Base-by-base conservation (phyloP, 1,140 invertebrate species). In the Rhizoglyphus robini region DNA sequence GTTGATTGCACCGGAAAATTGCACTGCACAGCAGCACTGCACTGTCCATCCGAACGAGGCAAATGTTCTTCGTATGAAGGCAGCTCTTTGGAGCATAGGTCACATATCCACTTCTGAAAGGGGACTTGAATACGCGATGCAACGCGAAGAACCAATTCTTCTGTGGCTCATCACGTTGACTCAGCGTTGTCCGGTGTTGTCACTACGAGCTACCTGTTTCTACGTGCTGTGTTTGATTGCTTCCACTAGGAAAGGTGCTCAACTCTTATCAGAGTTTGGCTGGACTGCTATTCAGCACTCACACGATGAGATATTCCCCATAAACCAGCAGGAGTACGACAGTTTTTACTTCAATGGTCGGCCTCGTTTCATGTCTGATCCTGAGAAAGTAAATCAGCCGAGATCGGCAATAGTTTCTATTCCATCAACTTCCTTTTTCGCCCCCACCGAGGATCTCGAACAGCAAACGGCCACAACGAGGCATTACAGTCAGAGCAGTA, bases 21-120 rank as follows among this genome's bases (percentile, higher is more conserved):
- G n/a, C n/a, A n/a, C n/a, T n/a, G n/a, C n/a, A n/a, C n/a, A n/a
- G n/a, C n/a, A n/a, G n/a, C n/a, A n/a, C n/a, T n/a, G n/a, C n/a
- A n/a, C n/a, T n/a, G n/a, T n/a, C n/a, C n/a, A n/a, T n/a, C n/a
- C n/a, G n/a, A n/a, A 71, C 32, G 75, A 76, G 51, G 58, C 71
- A 11, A 70, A 74, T 61, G 72, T 77, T n/a, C 68, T 74, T 31
- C 71, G 74, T 63, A 74, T 94, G 18, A 97, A 97, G 74, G 82
- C 89, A 25, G 87, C 90, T 0, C 74, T 97, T 0, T 97, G 93
- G 92, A 85, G 86, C 8, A 75, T 92, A 30, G 88, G 88, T 15
- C 89, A 93, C 73, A 80, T 88, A 23, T 87, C 86, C 2, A 85
- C 84, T 0, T 87, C 88, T 23, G 74, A 78, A 0, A 81, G 57